phyloP scores from a whole-genome alignment of 2,888 invertebrate species.

The Drosophila pegasa region DNA sequence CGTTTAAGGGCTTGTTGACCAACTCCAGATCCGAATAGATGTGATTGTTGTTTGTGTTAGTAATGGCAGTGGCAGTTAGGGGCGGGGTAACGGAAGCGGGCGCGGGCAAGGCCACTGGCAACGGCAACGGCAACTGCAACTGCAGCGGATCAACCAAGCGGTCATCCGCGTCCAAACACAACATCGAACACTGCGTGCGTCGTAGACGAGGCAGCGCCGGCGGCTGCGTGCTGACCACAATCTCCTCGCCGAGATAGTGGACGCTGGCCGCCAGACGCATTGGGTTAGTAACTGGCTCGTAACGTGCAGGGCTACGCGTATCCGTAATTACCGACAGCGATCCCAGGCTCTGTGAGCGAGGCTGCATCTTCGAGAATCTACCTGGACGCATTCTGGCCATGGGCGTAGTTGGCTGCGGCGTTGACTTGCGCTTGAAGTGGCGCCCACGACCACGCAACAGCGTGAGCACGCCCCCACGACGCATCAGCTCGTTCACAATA shows the following conservation, averaged over 20 bases:
- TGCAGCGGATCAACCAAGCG: constrained; percentile 39
- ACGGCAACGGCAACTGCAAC: constrained; percentile 20
- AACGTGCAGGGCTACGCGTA: constrained; percentile 75
- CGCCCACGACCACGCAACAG: constrained; percentile 83
- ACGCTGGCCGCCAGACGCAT: constrained; percentile 83
- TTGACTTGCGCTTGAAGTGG: constrained; percentile 83
- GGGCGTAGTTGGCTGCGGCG: constrained; percentile 82
- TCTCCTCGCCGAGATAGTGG: constrained; percentile 78
- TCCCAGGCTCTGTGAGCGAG: constrained; percentile 84
- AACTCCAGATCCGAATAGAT: constrained; percentile 83
- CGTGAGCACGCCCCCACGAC: constrained; percentile 84
- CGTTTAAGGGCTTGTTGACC: constrained; percentile 23
- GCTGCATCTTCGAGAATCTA: constrained; percentile 78
- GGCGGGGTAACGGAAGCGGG: constrained; percentile 13
- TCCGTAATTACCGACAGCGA: constrained; percentile 85
- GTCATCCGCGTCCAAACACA: constrained; percentile 79
- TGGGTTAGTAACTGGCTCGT: constrained; percentile 83
- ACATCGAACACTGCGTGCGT: constrained; percentile 82
- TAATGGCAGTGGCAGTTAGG: constrained; percentile 50
- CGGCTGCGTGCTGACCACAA: constrained; percentile 57
- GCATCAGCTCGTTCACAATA: constrained; percentile 82
- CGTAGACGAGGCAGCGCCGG: constrained; percentile 74
- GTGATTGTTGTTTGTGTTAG: constrained; percentile 81
- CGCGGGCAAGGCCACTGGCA: constrained; percentile 16
- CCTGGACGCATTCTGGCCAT: constrained; percentile 72